These are phyloP conservation scores for Dendronephthya gigantea DNA, from an alignment of 64 coral and sea anemone genomes.

Conservation along the genomic window DNA sequence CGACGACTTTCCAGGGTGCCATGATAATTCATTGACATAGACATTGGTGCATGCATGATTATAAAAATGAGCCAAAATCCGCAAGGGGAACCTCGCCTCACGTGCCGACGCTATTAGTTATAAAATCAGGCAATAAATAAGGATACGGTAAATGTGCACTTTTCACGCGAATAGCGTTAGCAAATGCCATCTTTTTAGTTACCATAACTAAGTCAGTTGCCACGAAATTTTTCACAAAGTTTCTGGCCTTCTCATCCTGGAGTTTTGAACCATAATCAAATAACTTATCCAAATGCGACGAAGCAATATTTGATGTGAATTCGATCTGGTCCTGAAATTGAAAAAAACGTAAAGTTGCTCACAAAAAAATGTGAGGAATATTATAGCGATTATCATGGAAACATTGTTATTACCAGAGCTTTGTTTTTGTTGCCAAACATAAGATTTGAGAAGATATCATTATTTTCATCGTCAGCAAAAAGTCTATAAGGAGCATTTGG, in stretches of 20 bases:
- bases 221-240: conserved; percentile 40
- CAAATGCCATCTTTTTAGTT: conserved; percentile 47
- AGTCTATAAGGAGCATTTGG: conserved; percentile 84
- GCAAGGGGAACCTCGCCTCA: too few relatives aligned
- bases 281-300: conserved; percentile 73
- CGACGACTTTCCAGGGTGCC: too few relatives aligned
- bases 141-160: conserved; percentile 72
- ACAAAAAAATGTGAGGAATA: not conserved
- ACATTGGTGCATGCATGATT: not conserved
- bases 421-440: conserved; percentile 99
- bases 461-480: conserved; percentile 56
- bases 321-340: conserved; percentile 65
- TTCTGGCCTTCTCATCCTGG: conserved; percentile 50
- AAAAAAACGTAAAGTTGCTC: too few relatives aligned
- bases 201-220: conserved; percentile 43
- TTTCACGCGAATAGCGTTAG: conserved; percentile 42
- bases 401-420: conserved; percentile 87
- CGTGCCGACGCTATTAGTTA: conserved; percentile 79
- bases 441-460: conserved; percentile 41
- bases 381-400: too few relatives aligned
- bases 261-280: conserved; percentile 71
- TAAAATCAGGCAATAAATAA: conserved; percentile 70
- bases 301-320: conserved; percentile 66
- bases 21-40: too few relatives aligned
- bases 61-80: not conserved